Percentiles rank a stretch among this genome's conserved stretches.
These are phyloP conservation scores for Platycnemis pennipes DNA, from an alignment of 2,888 invertebrate genomes.

Conservation along the genomic window DNA sequence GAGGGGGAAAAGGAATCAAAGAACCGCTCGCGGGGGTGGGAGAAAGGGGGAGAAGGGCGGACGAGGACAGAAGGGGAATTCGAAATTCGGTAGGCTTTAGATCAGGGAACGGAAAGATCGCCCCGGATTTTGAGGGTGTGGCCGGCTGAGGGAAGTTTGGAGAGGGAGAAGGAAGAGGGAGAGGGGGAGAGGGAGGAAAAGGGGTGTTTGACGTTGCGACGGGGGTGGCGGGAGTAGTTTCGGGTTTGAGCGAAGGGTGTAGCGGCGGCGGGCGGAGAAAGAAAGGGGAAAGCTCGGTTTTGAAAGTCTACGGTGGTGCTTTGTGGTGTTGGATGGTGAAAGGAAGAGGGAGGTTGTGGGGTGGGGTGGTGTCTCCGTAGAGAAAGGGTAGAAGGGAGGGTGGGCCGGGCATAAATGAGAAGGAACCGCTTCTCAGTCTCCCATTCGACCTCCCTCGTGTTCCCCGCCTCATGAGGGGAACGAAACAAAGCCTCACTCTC, in stretches of 20 bases:
- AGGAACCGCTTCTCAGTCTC: background rate
- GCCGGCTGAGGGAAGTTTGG: background rate
- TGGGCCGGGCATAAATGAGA: background rate
- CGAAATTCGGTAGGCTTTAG: conserved; percentile 55
- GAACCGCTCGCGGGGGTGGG: background rate
- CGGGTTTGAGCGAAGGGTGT: background rate
- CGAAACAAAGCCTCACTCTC: conserved; percentile 48
- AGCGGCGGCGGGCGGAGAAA: background rate
- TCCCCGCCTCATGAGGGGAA: background rate
- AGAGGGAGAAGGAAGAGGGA: background rate
- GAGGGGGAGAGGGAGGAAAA: background rate
- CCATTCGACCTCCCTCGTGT: conserved; percentile 6
- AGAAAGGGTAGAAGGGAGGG: background rate
- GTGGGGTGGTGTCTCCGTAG: background rate
- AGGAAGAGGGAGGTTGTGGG: background rate
- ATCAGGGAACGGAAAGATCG: conserved; percentile 37
- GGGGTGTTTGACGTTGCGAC: background rate
- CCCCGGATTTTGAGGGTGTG: conserved; percentile 49
- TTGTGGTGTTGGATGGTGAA: background rate
- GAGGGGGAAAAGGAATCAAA: conserved; percentile 15
- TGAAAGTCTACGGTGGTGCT: conserved; percentile 14
- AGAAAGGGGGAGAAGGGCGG: background rate
- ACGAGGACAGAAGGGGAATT: conserved; percentile 55
- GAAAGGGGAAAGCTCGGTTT: background rate
- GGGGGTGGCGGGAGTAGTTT: background rate